Base-by-base conservation (phyloP, 2,888 invertebrate genomes). In the Amiota minor region DNA sequence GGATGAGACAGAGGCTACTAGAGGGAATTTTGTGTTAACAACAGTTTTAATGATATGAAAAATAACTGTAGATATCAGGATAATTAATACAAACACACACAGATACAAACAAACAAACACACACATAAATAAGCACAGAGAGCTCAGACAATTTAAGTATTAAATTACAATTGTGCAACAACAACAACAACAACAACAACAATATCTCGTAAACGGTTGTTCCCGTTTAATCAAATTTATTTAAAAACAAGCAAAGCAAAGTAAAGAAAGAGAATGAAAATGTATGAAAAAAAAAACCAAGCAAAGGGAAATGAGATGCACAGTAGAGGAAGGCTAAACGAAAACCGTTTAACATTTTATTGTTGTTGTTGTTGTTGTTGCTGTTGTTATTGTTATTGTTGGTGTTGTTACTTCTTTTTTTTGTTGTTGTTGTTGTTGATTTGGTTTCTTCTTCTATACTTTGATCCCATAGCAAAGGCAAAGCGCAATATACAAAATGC, bases 181-280 rank as follows among this genome's bases (percentile, higher is more conserved):
- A 77, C 81, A 59, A 59, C 16, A 59, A 59, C 59, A 59, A 62
- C 20, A 35, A 23, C 62, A 45, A 62, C n/a, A 65, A 35, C 16
- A 47, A 65, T 18, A 46, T 18, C 59, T 20, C 18, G 35, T 65
- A 65, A 46, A 35, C 46, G 23, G 16, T 65, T 78, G 80, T 82
- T 81, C 76, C 64, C 78, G 76, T 78, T 82, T 81, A 79, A 83
- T 77, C 79, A 78, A 79, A 80, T 79, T 79, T 77, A 77, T 74
- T 72, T 61, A 64, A 72, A 72, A 72, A 64, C 77, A 75, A 76
- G 79, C 77, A 76, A 79, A 78, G 35, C 35, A 35, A 35, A 35
- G 35, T 35, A 35, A 35, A 35, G 35, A 35, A 35, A 35, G 35
- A 35, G 35, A 35, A 35, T 35, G 6, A 35, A 35, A 35, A 35